Percentiles rank a stretch among this genome's conserved stretches.
Evolutionary conservation across 2,888 invertebrate genomes (phyloP).

Genomic region (Neocrepidodera transversa): DNA sequence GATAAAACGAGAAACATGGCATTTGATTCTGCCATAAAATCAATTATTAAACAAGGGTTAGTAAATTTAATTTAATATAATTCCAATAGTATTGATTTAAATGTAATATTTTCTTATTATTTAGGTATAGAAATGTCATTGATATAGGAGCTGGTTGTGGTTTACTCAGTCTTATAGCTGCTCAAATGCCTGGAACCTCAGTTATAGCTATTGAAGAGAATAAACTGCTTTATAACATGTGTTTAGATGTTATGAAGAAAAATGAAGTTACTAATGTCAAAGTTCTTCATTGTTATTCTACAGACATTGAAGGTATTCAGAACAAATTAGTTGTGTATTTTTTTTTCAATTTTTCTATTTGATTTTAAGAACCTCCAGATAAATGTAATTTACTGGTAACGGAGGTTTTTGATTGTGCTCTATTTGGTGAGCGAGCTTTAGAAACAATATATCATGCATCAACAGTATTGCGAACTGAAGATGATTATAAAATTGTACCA

Average conservation of each 20-base stretch:
- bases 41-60: slow-evolving; percentile 17
- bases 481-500: slow-evolving; percentile 67
- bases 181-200: slow-evolving; percentile 57
- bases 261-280: slow-evolving; percentile 61
- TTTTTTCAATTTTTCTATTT: background rate
- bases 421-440: slow-evolving; percentile 79
- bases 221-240: slow-evolving; percentile 68
- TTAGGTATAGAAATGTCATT: slow-evolving; percentile 65
- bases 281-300: slow-evolving; percentile 69
- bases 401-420: slow-evolving; percentile 80
- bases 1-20: slow-evolving; percentile 72
- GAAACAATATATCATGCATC: slow-evolving; percentile 74
- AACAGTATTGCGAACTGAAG: slow-evolving; percentile 64
- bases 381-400: slow-evolving; percentile 69
- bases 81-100: no score
- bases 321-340: background rate
- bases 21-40: slow-evolving; percentile 69
- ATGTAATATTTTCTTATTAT: slow-evolving; percentile 3
- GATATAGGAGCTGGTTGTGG: slow-evolving; percentile 84
- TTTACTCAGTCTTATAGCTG: slow-evolving; percentile 74
- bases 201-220: slow-evolving; percentile 75
- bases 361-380: slow-evolving; percentile 27
- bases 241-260: slow-evolving; percentile 64
- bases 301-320: slow-evolving; percentile 56
- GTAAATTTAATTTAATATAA: background rate